Base-by-base conservation (phyloP, 1,140 invertebrate species). In the Whitmania pigra region DNA sequence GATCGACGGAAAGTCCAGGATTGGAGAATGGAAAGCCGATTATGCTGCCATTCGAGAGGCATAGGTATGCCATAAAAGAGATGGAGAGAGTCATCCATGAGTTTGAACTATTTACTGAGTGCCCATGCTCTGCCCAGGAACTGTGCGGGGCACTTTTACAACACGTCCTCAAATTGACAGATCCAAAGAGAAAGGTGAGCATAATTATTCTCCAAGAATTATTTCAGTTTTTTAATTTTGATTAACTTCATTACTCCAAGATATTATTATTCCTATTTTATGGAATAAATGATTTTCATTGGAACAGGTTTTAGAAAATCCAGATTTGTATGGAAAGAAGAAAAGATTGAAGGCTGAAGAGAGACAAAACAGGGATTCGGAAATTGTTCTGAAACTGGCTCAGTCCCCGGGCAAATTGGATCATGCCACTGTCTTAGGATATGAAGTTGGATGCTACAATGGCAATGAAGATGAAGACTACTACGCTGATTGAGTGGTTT, bases 401-500 rank as follows among this genome's bases (percentile, higher is more conserved):
- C 78, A 79, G 78, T 87, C 94, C 73, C 91, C 92, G 2, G 92
- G 93, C n/a, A 94, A 95, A 81, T 82, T 94, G 71, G 93, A 94
- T 82, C 92, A 94, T 81, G 92, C 92, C 25, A 90, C 90, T 13
- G 87, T 92, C 25, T 88, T 92, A 60, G 90, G 91, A 0, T 92
- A 89, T 77, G 87, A 88, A 75, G 88, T 92, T 31, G 79, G 80
- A n/a, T 67, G 75, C 55, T 75, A 75, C 71, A 72, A 72, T 63
- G 76, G 76, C 36, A 69, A 75, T n/a, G 74, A 70, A 9, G 67
- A 74, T 71, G 73, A 73, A 29, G 73, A 73, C 40, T 73, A 73
- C 60, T 71, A 60, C 15, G 53, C 43, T 27, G 67, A 73, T 70
- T 17, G 43, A 49, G 43, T 49, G 13, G 43, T 49, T 49, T 17